These are phyloP conservation scores for Xenops minutus DNA, from an alignment of 2,797 vertebrate species.

Conservation along the genomic window DNA sequence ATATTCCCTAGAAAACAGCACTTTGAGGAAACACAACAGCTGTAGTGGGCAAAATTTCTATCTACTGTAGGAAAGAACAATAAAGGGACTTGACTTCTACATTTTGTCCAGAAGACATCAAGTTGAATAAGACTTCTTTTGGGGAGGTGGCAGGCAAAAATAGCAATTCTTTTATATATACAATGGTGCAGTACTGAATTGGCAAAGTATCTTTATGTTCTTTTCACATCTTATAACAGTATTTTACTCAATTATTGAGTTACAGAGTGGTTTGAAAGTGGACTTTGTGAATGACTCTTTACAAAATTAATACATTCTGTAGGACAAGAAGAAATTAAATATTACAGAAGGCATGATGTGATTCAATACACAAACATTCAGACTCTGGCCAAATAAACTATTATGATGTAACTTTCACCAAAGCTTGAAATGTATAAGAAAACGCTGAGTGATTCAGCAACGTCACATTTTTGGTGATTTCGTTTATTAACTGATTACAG, in stretches of 20 bases:
- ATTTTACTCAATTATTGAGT: background rate
- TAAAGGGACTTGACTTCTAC: background rate
- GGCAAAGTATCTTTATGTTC: background rate
- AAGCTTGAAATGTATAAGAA: background rate
- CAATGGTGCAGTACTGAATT: fast-evolving
- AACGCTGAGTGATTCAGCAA: background rate
- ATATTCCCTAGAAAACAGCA: background rate
- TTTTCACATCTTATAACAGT: background rate
- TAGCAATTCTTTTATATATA: background rate
- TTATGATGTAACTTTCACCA: background rate
- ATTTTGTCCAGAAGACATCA: background rate
- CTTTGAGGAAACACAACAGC: background rate
- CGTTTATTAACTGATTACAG: background rate
- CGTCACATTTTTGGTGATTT: background rate
- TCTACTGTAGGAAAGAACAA: background rate
- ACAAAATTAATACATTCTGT: background rate
- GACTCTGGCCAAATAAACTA: background rate
- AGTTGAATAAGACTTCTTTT: background rate
- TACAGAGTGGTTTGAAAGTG: background rate
- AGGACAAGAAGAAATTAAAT: background rate
- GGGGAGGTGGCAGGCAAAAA: background rate
- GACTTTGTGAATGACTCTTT: background rate
- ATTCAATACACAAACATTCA: background rate
- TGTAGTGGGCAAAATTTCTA: background rate
- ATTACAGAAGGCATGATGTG: background rate